A percentile compares a stretch with the other conserved stretches of the same genome.
Evolutionary conservation across 1,140 invertebrate species (phyloP).

Genomic region (Hesperophylax magnus): DNA sequence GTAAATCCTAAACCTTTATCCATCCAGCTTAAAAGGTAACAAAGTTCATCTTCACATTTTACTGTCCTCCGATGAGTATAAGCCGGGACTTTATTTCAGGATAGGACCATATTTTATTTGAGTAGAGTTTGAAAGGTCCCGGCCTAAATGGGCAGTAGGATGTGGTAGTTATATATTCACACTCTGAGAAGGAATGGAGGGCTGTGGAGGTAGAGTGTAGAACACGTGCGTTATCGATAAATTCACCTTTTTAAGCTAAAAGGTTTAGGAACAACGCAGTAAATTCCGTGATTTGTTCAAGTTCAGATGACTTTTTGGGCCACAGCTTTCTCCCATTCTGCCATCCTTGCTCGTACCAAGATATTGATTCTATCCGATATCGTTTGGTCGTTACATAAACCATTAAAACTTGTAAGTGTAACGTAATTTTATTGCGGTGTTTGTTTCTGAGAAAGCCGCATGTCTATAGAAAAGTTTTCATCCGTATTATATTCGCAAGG

Average conservation of each 20-base stretch:
- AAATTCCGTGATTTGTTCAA: conserved; percentile 51
- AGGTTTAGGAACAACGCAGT: conserved; percentile 46
- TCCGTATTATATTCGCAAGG: conserved; percentile 15
- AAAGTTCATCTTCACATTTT: conserved; percentile 23
- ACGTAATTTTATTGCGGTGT: conserved; percentile 38
- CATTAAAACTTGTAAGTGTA: conserved; percentile 38
- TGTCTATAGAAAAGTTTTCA: conserved; percentile 5
- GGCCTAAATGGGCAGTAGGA: conserved; percentile 25
- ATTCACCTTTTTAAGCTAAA: conserved; percentile 50
- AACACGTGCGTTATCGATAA: conserved; percentile 47
- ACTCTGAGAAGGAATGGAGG: neutral
- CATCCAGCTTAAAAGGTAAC: conserved; percentile 19
- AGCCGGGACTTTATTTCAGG: conserved; percentile 17
- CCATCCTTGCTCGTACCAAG: neutral
- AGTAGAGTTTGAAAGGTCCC: conserved; percentile 28
- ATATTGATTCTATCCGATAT: conserved; percentile 23
- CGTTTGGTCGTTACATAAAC: conserved; percentile 22
- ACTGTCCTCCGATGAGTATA: conserved; percentile 31
- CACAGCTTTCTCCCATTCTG: neutral
- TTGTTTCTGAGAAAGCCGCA: conserved; percentile 23
- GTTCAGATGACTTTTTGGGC: conserved; percentile 46
- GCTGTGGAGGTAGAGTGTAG: conserved; percentile 8
- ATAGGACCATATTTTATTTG: conserved; percentile 37
- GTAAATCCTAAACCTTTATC: conserved; percentile 6
- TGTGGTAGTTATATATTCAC: conserved; percentile 35